phyloP scores from a whole-genome alignment of 2,113 vertebrate genomes.

The Chitala chitala region DNA sequence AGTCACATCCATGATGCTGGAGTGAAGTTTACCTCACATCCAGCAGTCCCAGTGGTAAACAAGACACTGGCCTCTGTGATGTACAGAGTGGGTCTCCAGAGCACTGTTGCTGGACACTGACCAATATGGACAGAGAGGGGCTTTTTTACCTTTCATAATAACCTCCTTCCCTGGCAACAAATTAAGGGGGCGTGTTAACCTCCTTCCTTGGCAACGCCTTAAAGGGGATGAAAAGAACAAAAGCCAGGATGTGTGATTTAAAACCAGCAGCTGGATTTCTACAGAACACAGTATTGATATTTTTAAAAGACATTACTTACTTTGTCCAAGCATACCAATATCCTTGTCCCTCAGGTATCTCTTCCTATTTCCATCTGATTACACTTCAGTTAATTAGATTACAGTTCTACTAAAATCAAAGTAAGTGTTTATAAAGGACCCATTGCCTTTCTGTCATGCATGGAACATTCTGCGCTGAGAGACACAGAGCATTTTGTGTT shows the following conservation, averaged over 20 bases:
- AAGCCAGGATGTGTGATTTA: background rate
- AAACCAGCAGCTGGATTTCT: background rate
- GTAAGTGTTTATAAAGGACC: too few species aligned
- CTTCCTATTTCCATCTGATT: background rate
- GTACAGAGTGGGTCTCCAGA: background rate
- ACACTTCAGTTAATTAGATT: background rate
- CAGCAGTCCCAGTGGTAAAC: background rate
- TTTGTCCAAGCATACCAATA: background rate
- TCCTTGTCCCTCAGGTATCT: background rate
- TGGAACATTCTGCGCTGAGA: too few species aligned
- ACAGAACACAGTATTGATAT: conserved; percentile 10
- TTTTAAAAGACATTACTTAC: conserved; percentile 6
- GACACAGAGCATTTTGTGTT: too few species aligned
- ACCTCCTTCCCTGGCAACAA: conserved; percentile 7
- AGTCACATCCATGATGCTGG: background rate
- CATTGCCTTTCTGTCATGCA: too few species aligned
- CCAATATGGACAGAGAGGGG: conserved; percentile 10
- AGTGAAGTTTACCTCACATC: conserved; percentile 4
- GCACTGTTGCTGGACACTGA: background rate
- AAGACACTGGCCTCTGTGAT: background rate
- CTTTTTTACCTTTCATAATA: conserved; percentile 1
- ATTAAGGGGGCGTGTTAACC: conserved; percentile 6
- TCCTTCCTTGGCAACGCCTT: background rate
- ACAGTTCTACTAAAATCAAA: conserved; percentile 11
- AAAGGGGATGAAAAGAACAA: conserved; percentile 10